Base-by-base conservation (phyloP, 2,888 invertebrate species). In the Drosophila colorata region DNA sequence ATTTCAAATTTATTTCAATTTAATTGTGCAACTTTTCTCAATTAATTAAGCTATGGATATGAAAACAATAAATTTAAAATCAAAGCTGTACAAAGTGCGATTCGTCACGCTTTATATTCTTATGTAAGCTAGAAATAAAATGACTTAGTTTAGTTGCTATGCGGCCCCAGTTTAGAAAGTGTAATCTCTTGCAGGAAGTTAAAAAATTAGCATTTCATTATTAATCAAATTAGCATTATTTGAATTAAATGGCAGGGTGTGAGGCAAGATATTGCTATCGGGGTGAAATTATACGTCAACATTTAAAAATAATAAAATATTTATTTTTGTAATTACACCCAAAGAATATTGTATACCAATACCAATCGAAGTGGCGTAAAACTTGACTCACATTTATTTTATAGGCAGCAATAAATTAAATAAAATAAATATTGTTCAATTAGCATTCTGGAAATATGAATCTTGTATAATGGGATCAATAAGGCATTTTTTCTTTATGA, bases 151-250 rank as follows among this genome's bases (percentile, higher is more conserved):
- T 31, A 13, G 31, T 47, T 2, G 6, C 13, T 4, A 9, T 18
- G 33, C 5, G 7, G 8, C 5, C 6, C 1, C 6, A 9, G 31
- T 11, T 9, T 14, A 35, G 0, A 5, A 16, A 48, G 11, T 6
- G 4, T n/a, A 35, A 6, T 35, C 11, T 16, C 1, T 47, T 13
- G 37, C 11, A 25, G 28, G 33, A 53, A 43, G 38, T 18, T 3
- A 11, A 9, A 13, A 13, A 63, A 70, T 70, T 69, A 55, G 11
- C 61, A 23, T 1, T 16, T 1, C 6, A 6, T 3, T 51, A 44
- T 14, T 61, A 61, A 69, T 69, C 40, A 23, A 46, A 61, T 53
- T 40, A 20, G 7, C 14, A 16, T 11, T 16, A 14, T 20, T 68
- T 49, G 16, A 37, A 37, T 25, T 69, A 37, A 13, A 33, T 37